Conservation (phyloP, 2,888 invertebrate species). For the Cheiracanthium punctorium region DNA sequence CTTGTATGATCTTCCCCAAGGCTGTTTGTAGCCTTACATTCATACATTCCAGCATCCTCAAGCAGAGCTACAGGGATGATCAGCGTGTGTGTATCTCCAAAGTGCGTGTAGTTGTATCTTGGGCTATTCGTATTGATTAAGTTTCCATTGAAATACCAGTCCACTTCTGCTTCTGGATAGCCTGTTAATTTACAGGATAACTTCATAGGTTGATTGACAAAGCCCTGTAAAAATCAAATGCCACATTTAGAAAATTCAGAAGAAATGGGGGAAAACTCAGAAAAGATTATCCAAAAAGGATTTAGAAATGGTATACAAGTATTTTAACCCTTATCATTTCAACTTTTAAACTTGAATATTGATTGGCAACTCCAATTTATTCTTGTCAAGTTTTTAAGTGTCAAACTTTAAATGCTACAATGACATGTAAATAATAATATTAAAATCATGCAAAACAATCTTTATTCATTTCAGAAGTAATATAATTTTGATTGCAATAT, state of each 20-base stretch:
- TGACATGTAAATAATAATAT: too few species aligned
- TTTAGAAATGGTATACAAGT: too few species aligned
- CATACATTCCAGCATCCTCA: slow-evolving; percentile 85
- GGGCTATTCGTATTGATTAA: slow-evolving; percentile 79
- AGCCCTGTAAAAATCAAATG: slow-evolving; percentile 23
- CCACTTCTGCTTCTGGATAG: slow-evolving; percentile 88
- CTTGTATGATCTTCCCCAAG: slow-evolving; percentile 83
- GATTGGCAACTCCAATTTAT: too few species aligned
- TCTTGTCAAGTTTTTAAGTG: too few species aligned
- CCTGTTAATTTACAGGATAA: slow-evolving; percentile 86
- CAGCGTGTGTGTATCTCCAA: slow-evolving; percentile 80
- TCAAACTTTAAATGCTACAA: too few species aligned
- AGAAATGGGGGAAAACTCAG: too few species aligned
- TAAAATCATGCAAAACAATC: too few species aligned
- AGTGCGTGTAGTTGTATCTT: slow-evolving; percentile 83
- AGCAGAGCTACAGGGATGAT: slow-evolving; percentile 83
- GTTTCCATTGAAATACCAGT: slow-evolving; percentile 90
- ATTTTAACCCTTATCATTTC: too few species aligned
- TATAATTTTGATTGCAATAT: too few species aligned
- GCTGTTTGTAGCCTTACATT: slow-evolving; percentile 86
- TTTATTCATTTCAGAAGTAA: too few species aligned
- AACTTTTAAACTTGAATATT: too few species aligned
- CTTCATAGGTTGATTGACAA: slow-evolving; percentile 80
- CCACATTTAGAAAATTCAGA: neutral
- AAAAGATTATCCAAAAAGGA: too few species aligned